These are phyloP conservation scores for Hydropotes inermis DNA, from an alignment of 2,113 vertebrate species.

Conservation along the genomic window DNA sequence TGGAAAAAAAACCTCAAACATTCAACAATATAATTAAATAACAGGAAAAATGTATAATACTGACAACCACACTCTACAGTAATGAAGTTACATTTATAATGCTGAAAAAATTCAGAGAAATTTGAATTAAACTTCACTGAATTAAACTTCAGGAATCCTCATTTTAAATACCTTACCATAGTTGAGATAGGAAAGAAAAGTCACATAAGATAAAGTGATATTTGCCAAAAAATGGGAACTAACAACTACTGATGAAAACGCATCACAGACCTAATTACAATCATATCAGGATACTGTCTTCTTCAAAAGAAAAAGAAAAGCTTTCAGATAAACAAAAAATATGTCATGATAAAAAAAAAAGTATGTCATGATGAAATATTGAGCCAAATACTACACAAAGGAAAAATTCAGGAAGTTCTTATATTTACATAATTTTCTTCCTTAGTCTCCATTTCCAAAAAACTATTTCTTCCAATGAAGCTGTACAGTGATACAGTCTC, in stretches of 20 bases:
- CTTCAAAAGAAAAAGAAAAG: slow-evolving; percentile 36
- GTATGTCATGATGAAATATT: neutral
- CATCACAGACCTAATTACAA: neutral
- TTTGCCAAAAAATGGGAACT: neutral
- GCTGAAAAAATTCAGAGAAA: slow-evolving; percentile 9
- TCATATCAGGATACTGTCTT: neutral
- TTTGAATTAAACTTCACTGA: neutral
- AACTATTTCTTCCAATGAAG: neutral
- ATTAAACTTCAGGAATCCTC: neutral
- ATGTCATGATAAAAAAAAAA: neutral
- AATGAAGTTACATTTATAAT: neutral
- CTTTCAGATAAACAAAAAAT: slow-evolving; percentile 15
- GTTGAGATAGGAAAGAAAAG: neutral
- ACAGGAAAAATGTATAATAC: neutral
- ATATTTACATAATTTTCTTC: slow-evolving; percentile 20
- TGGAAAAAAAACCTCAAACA: neutral
- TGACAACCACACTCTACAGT: neutral
- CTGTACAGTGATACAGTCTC: neutral
- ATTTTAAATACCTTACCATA: slow-evolving; percentile 14
- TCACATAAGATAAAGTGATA: neutral
- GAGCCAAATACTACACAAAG: slow-evolving; percentile 20
- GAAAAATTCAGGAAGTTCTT: slow-evolving; percentile 2
- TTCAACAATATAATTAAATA: neutral
- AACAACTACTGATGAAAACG: neutral
- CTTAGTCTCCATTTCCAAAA: slow-evolving; percentile 17